A percentile compares a stretch with the other conserved stretches of the same genome.
phyloP scores from a whole-genome alignment of 2,888 invertebrate genomes.

The Morpho achilles region DNA sequence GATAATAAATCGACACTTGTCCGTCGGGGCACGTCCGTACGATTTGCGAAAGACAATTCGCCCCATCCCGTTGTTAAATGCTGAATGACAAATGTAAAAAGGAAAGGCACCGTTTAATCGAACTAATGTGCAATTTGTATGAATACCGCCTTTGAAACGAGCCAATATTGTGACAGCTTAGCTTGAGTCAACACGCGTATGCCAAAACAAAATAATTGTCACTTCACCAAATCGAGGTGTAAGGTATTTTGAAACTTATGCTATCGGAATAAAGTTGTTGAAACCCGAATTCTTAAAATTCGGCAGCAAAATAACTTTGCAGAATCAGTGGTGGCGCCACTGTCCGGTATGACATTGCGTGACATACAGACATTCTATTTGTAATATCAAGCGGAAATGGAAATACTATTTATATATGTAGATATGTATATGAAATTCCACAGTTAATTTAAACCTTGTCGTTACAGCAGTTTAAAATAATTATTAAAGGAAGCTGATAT shows the following conservation, averaged over 20 bases:
- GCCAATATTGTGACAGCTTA: constrained; percentile 53
- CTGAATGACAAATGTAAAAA: constrained; percentile 70
- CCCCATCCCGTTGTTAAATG: constrained; percentile 64
- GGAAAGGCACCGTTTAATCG: constrained; percentile 62
- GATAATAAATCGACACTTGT: constrained; percentile 33
- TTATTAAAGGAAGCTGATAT: too few species aligned
- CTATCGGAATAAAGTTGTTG: neutral
- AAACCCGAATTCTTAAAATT: constrained; percentile 6
- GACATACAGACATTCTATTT: constrained; percentile 31
- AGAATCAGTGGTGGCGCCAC: constrained; percentile 58
- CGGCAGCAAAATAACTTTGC: constrained; percentile 35
- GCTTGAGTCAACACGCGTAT: constrained; percentile 55
- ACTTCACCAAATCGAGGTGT: constrained; percentile 4
- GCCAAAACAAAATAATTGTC: constrained; percentile 32
- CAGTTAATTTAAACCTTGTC: too few species aligned
- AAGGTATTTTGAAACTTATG: constrained; percentile 5
- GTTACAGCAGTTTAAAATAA: too few species aligned
- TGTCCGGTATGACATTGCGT: constrained; percentile 43
- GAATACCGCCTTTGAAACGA: constrained; percentile 52
- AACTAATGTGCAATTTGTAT: constrained; percentile 66
- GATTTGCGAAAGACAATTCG: constrained; percentile 61
- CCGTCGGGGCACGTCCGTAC: constrained; percentile 47
- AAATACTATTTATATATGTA: constrained; percentile 38
- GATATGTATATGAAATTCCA: too few species aligned
- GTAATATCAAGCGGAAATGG: constrained; percentile 42